Conservation (phyloP, 1,140 invertebrate species). For the Chlorops oryzae region DNA sequence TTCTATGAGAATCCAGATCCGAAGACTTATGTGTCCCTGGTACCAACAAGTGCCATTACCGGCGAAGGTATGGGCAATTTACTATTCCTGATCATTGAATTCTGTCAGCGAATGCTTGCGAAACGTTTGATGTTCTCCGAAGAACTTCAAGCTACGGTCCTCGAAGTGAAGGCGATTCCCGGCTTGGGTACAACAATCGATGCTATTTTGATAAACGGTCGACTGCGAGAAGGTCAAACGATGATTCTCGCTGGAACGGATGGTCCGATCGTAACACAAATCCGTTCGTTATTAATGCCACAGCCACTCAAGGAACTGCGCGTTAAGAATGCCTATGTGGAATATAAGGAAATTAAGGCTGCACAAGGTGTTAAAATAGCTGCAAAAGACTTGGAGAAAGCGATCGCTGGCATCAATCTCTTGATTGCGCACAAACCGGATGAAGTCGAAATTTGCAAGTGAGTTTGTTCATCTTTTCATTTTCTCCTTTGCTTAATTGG, state of each 20-base stretch:
- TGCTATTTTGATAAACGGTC: constrained; percentile 96
- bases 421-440: constrained; percentile 85
- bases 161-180: constrained; percentile 97
- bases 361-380: constrained; percentile 99
- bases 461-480: no score
- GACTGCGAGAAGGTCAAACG: constrained; percentile 84
- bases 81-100: constrained; percentile 85
- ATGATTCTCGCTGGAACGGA: constrained; percentile 95
- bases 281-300: constrained; percentile 94
- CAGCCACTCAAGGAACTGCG: constrained; percentile 96
- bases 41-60: constrained; percentile 95
- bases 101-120: constrained; percentile 84
- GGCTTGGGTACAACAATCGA: constrained; percentile 98
- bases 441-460: constrained; percentile 79
- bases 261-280: constrained; percentile 96
- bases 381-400: constrained; percentile 95
- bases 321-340: constrained; percentile 95
- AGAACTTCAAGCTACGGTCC: constrained; percentile 92
- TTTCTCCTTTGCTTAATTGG: not conserved
- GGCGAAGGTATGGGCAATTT: constrained; percentile 98
- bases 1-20: constrained; percentile 95
- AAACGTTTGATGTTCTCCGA: constrained; percentile 89
- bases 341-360: constrained; percentile 90
- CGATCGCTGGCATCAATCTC: constrained; percentile 87
- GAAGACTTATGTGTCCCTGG: constrained; percentile 86